Evolutionary conservation across 2,888 invertebrate species (phyloP).

Genomic region (Atethmia centrago): DNA sequence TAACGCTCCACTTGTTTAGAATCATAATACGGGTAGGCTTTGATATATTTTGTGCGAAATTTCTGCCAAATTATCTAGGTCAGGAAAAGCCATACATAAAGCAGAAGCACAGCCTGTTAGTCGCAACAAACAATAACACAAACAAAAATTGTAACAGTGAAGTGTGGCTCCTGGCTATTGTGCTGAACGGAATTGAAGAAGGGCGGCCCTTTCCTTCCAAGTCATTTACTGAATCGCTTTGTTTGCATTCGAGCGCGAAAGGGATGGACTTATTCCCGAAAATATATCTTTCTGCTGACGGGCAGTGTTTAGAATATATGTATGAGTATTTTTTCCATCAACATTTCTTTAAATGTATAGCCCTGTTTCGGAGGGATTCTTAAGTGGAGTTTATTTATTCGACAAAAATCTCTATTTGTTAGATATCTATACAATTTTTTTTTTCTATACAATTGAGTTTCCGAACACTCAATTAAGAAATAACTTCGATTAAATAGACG

Average conservation of each 20-base stretch:
- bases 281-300: neutral
- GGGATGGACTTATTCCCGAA: slow-evolving; percentile 5
- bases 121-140: slow-evolving; percentile 15
- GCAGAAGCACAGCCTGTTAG: slow-evolving; percentile 2
- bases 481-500: no score
- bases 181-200: slow-evolving; percentile 17
- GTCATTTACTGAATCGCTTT: slow-evolving; percentile 45
- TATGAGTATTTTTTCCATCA: neutral
- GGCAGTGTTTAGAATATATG: neutral
- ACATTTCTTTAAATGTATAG: neutral
- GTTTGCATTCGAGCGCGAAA: slow-evolving; percentile 45
- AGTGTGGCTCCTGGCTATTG: slow-evolving; percentile 28
- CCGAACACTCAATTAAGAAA: neutral
- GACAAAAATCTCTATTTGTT: neutral
- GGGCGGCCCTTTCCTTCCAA: slow-evolving; percentile 24
- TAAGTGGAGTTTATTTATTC: neutral
- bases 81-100: neutral
- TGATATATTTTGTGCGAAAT: neutral
- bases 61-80: neutral
- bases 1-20: neutral
- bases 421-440: neutral
- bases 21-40: neutral
- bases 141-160: slow-evolving; percentile 21
- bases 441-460: no score
- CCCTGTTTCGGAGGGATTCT: neutral